phyloP scores from a whole-genome alignment of 2,888 invertebrate species.

The Masnerella sp. region DNA sequence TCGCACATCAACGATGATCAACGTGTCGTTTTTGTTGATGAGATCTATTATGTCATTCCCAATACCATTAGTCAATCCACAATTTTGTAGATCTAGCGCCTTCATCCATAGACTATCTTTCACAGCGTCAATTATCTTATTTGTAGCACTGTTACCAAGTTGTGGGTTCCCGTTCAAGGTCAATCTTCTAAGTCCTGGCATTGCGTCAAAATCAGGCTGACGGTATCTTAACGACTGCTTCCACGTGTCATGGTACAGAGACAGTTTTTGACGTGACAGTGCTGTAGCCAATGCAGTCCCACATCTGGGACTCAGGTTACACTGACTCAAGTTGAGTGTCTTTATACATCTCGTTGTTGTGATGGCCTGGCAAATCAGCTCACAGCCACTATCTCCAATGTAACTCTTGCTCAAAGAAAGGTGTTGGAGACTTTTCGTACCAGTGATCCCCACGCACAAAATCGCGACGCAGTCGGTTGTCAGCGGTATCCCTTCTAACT shows the following conservation, averaged over 20 bases:
- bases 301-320: conserved; percentile 82
- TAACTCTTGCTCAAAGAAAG: conserved; percentile 84
- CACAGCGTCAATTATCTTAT: conserved; percentile 82
- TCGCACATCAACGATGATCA: conserved; percentile 85
- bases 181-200: conserved; percentile 85
- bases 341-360: conserved; percentile 84
- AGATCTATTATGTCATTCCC: conserved; percentile 81
- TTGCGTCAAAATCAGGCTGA: conserved; percentile 84
- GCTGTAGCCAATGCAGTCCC: conserved; percentile 82
- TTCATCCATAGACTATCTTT: conserved; percentile 90
- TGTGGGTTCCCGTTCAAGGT: conserved; percentile 84
- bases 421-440: conserved; percentile 83
- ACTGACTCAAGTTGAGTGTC: conserved; percentile 84
- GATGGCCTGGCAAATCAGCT: conserved; percentile 84
- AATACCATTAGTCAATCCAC: conserved; percentile 84
- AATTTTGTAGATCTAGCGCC: conserved; percentile 87
- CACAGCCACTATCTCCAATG: conserved; percentile 86
- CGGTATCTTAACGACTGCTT: conserved; percentile 88
- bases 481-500: conserved; percentile 86
- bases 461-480: conserved; percentile 83
- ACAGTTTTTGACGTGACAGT: conserved; percentile 82
- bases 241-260: conserved; percentile 89
- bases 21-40: conserved; percentile 82
- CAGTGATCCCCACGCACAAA: conserved; percentile 81
- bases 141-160: conserved; percentile 83